These are phyloP conservation scores for Sebastolobus altivelis DNA, from an alignment of 2,797 vertebrate species.

Conservation along the genomic window DNA sequence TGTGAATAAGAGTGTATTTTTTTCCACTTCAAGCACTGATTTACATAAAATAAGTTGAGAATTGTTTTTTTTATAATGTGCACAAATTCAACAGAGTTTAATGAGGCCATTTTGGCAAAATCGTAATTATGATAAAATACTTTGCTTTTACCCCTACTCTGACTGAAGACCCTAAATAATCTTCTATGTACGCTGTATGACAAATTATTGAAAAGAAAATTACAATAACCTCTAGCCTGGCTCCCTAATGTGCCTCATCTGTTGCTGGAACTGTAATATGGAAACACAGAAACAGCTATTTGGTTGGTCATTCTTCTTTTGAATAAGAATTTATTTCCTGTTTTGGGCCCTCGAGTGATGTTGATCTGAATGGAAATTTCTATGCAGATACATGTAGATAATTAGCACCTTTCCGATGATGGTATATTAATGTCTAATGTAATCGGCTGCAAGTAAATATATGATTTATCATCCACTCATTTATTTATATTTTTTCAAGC, in stretches of 20 bases:
- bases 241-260: constrained; percentile 28
- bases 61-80: constrained; percentile 39
- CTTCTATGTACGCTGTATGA: background rate
- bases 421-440: background rate
- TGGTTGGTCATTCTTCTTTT: constrained; percentile 4
- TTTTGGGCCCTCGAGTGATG: background rate
- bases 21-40: too few species aligned
- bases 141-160: background rate
- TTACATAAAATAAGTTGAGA: background rate
- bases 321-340: background rate
- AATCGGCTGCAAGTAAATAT: background rate
- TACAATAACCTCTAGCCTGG: background rate
- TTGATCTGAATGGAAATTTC: background rate
- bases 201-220: constrained; percentile 28
- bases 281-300: background rate
- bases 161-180: background rate
- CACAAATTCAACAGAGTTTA: background rate
- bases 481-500: background rate
- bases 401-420: background rate
- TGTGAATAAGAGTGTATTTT: too few species aligned
- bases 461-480: background rate
- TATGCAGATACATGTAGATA: background rate
- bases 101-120: background rate
- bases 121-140: background rate
- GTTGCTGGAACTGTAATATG: constrained; percentile 8